Evolutionary conservation across 2,797 vertebrate genomes (phyloP).

Genomic region (Rhynchotus rufescens): DNA sequence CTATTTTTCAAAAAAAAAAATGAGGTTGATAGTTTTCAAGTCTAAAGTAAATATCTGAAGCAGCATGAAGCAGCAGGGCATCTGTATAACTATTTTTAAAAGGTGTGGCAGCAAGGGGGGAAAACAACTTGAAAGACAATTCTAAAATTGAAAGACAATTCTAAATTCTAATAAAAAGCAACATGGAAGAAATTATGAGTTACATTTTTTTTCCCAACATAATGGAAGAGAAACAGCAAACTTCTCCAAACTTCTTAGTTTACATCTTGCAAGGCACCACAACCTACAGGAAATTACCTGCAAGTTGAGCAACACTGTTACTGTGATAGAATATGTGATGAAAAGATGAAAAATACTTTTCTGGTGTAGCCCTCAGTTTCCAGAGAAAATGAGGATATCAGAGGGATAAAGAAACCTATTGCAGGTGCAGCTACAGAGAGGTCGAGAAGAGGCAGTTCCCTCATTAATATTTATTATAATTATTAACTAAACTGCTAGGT

Average conservation of each 20-base stretch:
- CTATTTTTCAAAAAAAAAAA: background rate
- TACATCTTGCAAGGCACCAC: background rate
- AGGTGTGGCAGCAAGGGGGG: background rate
- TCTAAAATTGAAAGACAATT: no score
- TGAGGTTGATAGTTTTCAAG: background rate
- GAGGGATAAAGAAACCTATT: background rate
- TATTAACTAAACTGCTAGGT: slow-evolving; percentile 60
- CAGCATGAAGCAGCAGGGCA: background rate
- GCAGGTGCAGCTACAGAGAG: background rate
- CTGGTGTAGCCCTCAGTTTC: background rate
- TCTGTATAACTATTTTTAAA: background rate
- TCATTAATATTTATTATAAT: slow-evolving; percentile 54
- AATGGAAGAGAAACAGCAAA: background rate
- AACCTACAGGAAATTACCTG: background rate
- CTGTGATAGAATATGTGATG: background rate
- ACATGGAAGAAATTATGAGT: background rate
- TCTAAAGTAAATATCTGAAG: background rate
- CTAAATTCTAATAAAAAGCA: background rate
- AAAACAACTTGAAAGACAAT: background rate
- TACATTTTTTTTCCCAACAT: background rate
- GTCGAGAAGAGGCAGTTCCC: background rate
- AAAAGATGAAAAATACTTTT: background rate
- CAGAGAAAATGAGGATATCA: background rate
- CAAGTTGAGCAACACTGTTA: background rate
- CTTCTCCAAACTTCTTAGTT: background rate